These are phyloP conservation scores for Rhagonycha fulva DNA, from an alignment of 2,888 invertebrate genomes.

Conservation along the genomic window DNA sequence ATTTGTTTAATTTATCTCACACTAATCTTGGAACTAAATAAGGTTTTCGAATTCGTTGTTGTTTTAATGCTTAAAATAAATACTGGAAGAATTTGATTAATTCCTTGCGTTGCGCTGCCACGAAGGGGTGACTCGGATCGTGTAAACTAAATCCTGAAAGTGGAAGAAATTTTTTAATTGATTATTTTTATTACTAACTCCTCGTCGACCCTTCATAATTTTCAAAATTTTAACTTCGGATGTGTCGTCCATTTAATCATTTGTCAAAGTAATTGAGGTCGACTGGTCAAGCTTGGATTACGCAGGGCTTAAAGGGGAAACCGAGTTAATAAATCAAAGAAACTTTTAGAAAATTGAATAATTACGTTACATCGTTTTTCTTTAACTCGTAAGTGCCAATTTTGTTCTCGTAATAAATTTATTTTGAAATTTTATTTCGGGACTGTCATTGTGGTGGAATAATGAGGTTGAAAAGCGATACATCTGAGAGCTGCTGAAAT, in stretches of 20 bases:
- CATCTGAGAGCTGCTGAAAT: slow-evolving; percentile 32
- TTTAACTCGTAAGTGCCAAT: not conserved
- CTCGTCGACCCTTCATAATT: not conserved
- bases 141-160: not conserved
- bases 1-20: not conserved
- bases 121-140: not conserved
- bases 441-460: slow-evolving; percentile 34
- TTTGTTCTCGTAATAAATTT: not conserved
- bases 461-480: slow-evolving; percentile 34
- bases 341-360: not conserved
- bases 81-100: not conserved
- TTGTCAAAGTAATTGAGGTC: not conserved
- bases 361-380: not conserved
- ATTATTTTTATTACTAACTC: not conserved
- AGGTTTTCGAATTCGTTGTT: not conserved
- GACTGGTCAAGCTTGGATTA: not conserved
- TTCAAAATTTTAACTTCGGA: not conserved
- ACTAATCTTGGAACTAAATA: not conserved
- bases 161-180: not conserved
- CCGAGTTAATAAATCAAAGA: not conserved
- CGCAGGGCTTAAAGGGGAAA: not conserved
- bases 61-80: not conserved
- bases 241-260: not conserved
- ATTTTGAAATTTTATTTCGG: not conserved
- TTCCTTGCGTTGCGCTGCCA: not conserved